Conservation (phyloP, 2,113 vertebrate genomes). For the Carollia perspicillata region DNA sequence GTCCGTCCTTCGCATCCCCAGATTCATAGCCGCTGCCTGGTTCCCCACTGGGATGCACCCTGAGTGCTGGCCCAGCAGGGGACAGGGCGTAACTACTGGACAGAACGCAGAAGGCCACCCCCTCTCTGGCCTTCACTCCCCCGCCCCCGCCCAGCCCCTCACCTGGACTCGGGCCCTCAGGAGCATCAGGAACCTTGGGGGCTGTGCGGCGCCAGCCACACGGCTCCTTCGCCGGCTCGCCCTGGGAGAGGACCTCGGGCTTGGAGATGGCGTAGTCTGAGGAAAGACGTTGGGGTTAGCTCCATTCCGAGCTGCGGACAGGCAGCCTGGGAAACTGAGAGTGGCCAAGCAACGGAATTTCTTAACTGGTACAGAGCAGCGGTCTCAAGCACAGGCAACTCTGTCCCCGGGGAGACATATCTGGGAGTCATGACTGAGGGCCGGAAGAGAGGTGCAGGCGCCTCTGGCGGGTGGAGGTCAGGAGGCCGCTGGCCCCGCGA, state of each 20-base stretch:
- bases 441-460: too few species aligned
- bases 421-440: background rate
- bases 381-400: background rate
- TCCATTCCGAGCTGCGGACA: background rate
- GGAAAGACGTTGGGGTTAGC: constrained; percentile 39
- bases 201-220: background rate
- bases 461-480: background rate
- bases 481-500: background rate
- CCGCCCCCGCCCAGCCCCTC: background rate
- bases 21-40: too few species aligned
- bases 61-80: background rate
- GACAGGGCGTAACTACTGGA: background rate
- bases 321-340: background rate
- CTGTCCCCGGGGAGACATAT: background rate
- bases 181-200: constrained; percentile 58
- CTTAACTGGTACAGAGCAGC: background rate
- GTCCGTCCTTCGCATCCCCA: background rate
- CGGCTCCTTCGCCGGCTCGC: constrained; percentile 71
- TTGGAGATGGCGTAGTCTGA: constrained; percentile 77
- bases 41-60: background rate
- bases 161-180: constrained; percentile 72
- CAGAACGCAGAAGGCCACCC: background rate
- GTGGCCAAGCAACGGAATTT: background rate
- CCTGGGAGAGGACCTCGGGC: constrained; percentile 69
- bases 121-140: background rate